Evolutionary conservation across 2,797 vertebrate genomes (phyloP), one percentile per base, ranked within the genome.

Genomic region (Coregonus sp.): DNA sequence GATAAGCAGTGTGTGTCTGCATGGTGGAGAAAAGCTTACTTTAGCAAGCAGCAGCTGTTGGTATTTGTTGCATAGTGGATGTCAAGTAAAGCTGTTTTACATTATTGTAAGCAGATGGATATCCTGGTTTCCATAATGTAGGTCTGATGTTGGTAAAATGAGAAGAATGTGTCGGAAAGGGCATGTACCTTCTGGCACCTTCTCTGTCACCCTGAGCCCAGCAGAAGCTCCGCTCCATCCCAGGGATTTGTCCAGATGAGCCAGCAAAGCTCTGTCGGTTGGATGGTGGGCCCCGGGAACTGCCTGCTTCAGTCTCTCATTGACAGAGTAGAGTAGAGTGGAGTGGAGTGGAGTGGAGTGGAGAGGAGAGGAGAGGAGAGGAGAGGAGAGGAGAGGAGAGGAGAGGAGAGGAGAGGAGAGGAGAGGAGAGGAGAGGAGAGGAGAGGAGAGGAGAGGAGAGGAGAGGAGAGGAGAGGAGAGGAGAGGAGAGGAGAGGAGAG

Each of bases 241-340:
- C 15, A 82, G 87, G 85, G 81, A 89, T 88, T 87, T 86, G 83
- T 84, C 84, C 84, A 85, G 80, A 85, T 85, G 82, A 85, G 79
- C 83, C 66, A 25, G 52, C 35, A 56, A 76, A 68, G 54, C 71
- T 74, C 54, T 77, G 72, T 74, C 29, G 66, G 83, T 59, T 78
- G n/a, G 18, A 67, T 7, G 18, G 63, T 52, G 14, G 63, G 65
- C 72, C 65, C 31, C 1, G 52, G 54, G 72, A 52, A 33, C 25
- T 47, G 35, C 70, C 15, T 18, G 47, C 40, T 47, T 18, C 52
- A 12, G 37, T 66, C 15, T 51, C 35, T 50, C 51, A 31, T 33
- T 69, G 5, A 47, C 40, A 47, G 40, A 47, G 40, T 11, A 47
- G 40, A 47, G 9, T 2, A 47, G 40, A 47, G 9, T 9, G 3